Evolutionary conservation across 2,888 invertebrate genomes (phyloP).

Genomic region (Chrysolina haemoptera): DNA sequence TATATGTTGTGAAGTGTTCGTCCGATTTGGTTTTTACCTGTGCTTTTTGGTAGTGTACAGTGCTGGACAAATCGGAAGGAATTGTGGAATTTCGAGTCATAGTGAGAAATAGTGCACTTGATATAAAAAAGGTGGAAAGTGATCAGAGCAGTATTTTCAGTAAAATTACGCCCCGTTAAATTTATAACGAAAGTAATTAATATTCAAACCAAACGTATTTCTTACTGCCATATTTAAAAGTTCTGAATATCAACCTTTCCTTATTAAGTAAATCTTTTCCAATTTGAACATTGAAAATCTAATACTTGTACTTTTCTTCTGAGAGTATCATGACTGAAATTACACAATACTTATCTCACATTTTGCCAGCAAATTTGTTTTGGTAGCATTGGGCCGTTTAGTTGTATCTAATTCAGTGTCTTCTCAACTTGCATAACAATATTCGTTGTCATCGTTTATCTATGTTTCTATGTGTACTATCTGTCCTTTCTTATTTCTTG

Average conservation of each 20-base stretch:
- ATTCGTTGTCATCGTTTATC: not conserved
- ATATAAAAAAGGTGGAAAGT: not conserved
- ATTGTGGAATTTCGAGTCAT: slow-evolving; percentile 28
- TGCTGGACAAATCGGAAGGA: slow-evolving; percentile 39
- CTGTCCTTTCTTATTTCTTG: not conserved
- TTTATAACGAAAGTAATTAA: no score
- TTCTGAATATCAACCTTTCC: no score
- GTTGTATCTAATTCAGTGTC: slow-evolving; percentile 1
- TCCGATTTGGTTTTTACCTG: slow-evolving; percentile 47
- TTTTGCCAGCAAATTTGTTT: not conserved
- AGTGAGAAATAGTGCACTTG: not conserved
- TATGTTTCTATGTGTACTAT: not conserved
- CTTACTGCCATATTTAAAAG: no score
- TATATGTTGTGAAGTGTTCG: slow-evolving; percentile 52
- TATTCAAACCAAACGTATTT: no score
- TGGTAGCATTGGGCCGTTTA: slow-evolving; percentile 1
- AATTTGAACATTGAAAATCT: no score
- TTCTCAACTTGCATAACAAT: not conserved
- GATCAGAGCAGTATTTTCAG: not conserved
- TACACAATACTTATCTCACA: not conserved
- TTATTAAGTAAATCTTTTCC: no score
- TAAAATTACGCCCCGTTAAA: not conserved
- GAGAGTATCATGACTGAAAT: not conserved
- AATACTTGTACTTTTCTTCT: not conserved
- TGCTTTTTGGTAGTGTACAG: slow-evolving; percentile 51